Percentiles rank a stretch among this genome's conserved stretches.
Conservation (phyloP, 2,113 vertebrate genomes). For the Sinocyclocheilus maitianheensis region DNA sequence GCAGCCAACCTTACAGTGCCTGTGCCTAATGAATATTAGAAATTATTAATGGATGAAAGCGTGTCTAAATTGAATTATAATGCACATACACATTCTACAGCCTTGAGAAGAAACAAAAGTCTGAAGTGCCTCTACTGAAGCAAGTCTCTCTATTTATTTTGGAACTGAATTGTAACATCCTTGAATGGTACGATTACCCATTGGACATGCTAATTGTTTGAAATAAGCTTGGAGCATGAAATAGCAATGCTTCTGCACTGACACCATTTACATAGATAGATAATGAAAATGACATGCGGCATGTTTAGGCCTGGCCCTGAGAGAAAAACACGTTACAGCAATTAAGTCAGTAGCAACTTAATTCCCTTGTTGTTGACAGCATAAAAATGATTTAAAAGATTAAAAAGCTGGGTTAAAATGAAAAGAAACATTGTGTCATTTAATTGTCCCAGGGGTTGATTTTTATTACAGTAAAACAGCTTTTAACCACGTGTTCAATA, state of each 20-base stretch:
- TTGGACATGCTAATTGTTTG: slow-evolving; percentile 63
- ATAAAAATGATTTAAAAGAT: slow-evolving; percentile 1
- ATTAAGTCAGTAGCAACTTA: slow-evolving; percentile 58
- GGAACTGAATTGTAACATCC: not conserved
- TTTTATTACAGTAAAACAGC: not conserved
- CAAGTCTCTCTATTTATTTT: slow-evolving; percentile 9
- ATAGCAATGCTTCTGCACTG: slow-evolving; percentile 63
- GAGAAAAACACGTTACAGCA: slow-evolving; percentile 45
- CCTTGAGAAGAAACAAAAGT: not conserved
- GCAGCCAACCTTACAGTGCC: not conserved
- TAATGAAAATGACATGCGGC: slow-evolving; percentile 52
- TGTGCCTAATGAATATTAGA: not conserved
- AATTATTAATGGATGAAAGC: too few species aligned
- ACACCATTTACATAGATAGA: slow-evolving; percentile 64
- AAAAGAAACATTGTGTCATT: not conserved
- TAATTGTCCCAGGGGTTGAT: not conserved
- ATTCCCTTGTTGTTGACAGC: slow-evolving; percentile 58
- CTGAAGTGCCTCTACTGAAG: not conserved
- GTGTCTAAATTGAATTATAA: not conserved
- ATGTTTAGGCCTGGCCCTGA: slow-evolving; percentile 47
- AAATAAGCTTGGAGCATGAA: slow-evolving; percentile 63
- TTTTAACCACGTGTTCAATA: not conserved
- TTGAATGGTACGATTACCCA: slow-evolving; percentile 11
- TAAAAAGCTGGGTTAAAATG: not conserved
- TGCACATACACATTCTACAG: not conserved